A percentile compares a stretch with the other conserved stretches of the same genome.
These are phyloP conservation scores for Aelia acuminata DNA, from an alignment of 2,888 invertebrate species.

Conservation along the genomic window DNA sequence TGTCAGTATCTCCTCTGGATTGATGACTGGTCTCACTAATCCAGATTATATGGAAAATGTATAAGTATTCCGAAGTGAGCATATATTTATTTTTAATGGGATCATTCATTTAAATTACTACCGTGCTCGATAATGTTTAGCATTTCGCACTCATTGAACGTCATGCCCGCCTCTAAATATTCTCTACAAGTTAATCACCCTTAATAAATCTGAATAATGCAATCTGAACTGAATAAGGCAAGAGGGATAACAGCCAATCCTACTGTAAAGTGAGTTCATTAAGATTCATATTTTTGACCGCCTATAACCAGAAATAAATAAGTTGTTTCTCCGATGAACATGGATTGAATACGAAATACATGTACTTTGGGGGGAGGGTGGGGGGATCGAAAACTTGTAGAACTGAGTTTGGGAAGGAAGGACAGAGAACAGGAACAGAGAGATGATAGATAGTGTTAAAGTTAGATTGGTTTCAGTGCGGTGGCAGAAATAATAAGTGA, in stretches of 20 bases:
- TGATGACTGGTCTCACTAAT: too few species aligned
- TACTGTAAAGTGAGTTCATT: not conserved
- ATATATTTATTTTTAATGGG: too few species aligned
- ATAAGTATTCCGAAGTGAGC: too few species aligned
- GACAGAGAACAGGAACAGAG: not conserved
- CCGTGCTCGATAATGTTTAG: too few species aligned
- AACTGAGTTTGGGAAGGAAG: not conserved
- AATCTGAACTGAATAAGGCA: not conserved
- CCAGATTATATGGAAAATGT: too few species aligned
- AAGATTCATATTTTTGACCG: not conserved
- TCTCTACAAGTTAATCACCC: too few species aligned
- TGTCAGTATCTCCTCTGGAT: too few species aligned
- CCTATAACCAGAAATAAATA: not conserved
- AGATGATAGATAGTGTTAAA: slow-evolving; percentile 50
- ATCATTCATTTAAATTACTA: too few species aligned
- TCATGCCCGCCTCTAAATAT: too few species aligned
- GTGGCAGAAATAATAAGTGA: slow-evolving; percentile 19
- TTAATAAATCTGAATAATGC: too few species aligned
- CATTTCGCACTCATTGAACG: too few species aligned
- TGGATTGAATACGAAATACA: slow-evolving; percentile 15
- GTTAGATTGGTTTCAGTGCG: slow-evolving; percentile 31
- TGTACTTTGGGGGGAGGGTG: not conserved
- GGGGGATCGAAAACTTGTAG: not conserved
- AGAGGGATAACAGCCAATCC: not conserved
- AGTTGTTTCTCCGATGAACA: not conserved